A percentile compares a stretch with the other conserved stretches of the same genome.
These are phyloP conservation scores for Tragelaphus strepsiceros DNA, from an alignment of 2,113 vertebrate species.

Conservation along the genomic window DNA sequence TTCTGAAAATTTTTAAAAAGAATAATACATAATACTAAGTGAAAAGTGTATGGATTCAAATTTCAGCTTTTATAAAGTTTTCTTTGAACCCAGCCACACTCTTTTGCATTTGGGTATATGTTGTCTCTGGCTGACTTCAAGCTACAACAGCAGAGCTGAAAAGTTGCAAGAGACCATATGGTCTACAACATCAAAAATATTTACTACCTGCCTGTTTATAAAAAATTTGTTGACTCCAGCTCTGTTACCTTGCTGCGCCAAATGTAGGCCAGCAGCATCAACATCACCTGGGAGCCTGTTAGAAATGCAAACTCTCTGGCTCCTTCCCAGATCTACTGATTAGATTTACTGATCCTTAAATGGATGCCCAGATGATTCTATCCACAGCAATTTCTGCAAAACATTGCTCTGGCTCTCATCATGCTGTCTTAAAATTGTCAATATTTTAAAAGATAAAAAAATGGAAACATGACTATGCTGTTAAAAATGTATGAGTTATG, in stretches of 20 bases:
- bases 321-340: neutral
- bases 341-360: neutral
- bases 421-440: neutral
- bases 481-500: neutral
- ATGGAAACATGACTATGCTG: neutral
- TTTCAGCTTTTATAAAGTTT: neutral
- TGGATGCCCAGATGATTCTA: neutral
- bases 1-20: neutral
- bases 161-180: neutral
- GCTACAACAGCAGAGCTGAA: neutral
- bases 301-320: neutral
- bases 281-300: neutral
- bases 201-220: neutral
- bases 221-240: neutral
- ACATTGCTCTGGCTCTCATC: neutral
- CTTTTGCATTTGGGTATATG: neutral
- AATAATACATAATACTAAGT: neutral
- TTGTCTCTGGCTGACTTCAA: neutral
- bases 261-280: neutral
- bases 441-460: slow-evolving; percentile 3
- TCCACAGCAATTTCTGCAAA: neutral
- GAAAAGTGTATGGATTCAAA: neutral
- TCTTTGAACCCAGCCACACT: neutral
- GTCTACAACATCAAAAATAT: neutral
- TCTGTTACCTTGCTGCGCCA: neutral